A percentile compares a stretch with the other conserved stretches of the same genome.
phyloP scores from a whole-genome alignment of 2,113 vertebrate species.

The Hippocampus abdominalis region DNA sequence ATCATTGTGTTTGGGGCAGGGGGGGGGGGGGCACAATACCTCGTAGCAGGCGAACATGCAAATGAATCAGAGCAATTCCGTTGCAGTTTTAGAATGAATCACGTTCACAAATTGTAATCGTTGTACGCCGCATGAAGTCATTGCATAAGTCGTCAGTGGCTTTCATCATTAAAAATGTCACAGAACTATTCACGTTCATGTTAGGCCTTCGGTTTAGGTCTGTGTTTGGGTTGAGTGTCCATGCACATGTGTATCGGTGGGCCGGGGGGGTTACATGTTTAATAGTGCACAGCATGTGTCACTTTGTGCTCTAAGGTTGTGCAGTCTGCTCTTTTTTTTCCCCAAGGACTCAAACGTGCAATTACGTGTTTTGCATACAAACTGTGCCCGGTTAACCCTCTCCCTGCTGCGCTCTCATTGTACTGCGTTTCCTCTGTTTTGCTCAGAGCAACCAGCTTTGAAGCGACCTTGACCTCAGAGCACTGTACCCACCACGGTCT shows the following conservation, averaged over 20 bases:
- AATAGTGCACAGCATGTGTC: background rate
- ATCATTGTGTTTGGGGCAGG: background rate
- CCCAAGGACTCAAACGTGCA: background rate
- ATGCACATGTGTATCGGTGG: no score
- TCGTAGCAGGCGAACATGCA: no score
- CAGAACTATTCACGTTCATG: background rate
- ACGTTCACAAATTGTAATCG: background rate
- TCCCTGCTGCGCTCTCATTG: constrained; percentile 12
- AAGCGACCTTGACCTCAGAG: constrained; percentile 17
- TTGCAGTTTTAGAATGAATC: background rate
- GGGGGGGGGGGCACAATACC: no score
- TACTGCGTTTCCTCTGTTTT: constrained; percentile 60
- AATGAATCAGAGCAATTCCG: no score
- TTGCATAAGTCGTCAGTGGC: background rate
- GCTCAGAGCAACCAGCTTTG: constrained; percentile 42
- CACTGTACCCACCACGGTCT: constrained; percentile 82
- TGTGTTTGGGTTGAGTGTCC: background rate
- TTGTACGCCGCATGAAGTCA: background rate
- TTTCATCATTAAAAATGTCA: background rate
- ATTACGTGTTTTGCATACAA: background rate
- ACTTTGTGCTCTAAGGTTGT: constrained; percentile 13
- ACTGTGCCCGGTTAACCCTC: constrained; percentile 17
- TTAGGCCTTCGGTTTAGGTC: background rate
- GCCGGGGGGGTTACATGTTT: no score
- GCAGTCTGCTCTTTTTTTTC: constrained; percentile 7